Percentiles rank a stretch among this genome's conserved stretches.
phyloP scores from a whole-genome alignment of 2,797 vertebrate genomes.

The Cottoperca gobio region DNA sequence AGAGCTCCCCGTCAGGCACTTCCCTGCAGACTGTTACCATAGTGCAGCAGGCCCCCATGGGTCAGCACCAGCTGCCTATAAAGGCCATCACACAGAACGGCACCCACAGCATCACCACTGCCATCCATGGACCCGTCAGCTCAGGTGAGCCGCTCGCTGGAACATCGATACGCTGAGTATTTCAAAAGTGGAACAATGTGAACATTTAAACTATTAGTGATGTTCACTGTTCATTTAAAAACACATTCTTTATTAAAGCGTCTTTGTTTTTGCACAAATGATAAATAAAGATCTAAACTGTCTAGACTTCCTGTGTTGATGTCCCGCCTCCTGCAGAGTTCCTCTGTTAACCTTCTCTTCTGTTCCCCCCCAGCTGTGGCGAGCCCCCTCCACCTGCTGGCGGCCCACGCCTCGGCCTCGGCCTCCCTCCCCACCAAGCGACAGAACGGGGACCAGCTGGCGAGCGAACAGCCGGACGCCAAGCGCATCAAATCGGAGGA shows the following conservation, averaged over 20 bases:
- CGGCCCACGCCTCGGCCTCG: slow-evolving; percentile 92
- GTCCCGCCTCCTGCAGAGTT: too few species aligned
- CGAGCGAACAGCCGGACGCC: slow-evolving; percentile 84
- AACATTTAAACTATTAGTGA: not conserved
- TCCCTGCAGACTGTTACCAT: slow-evolving; percentile 94
- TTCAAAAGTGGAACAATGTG: not conserved
- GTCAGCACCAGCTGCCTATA: slow-evolving; percentile 97
- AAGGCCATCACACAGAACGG: slow-evolving; percentile 96
- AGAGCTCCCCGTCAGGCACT: slow-evolving; percentile 84
- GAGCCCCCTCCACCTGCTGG: slow-evolving; percentile 94
- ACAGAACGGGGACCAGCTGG: slow-evolving; percentile 87
- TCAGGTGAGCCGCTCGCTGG: slow-evolving; percentile 85
- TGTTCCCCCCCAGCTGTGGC: slow-evolving; percentile 81
- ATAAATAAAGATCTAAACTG: too few species aligned
- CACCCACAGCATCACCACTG: slow-evolving; percentile 90
- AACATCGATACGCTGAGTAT: too few species aligned
- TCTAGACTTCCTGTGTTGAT: too few species aligned
- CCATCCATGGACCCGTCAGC: slow-evolving; percentile 85
- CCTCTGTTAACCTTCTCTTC: too few species aligned
- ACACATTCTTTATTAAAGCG: too few species aligned
- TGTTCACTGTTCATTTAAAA: too few species aligned
- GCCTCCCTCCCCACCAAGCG: slow-evolving; percentile 95
- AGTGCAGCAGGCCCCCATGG: slow-evolving; percentile 91
- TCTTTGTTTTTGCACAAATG: too few species aligned
- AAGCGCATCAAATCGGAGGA: slow-evolving; percentile 89